These are phyloP conservation scores for Stenotaenia linearis DNA, from an alignment of 2,888 invertebrate species.

Conservation along the genomic window DNA sequence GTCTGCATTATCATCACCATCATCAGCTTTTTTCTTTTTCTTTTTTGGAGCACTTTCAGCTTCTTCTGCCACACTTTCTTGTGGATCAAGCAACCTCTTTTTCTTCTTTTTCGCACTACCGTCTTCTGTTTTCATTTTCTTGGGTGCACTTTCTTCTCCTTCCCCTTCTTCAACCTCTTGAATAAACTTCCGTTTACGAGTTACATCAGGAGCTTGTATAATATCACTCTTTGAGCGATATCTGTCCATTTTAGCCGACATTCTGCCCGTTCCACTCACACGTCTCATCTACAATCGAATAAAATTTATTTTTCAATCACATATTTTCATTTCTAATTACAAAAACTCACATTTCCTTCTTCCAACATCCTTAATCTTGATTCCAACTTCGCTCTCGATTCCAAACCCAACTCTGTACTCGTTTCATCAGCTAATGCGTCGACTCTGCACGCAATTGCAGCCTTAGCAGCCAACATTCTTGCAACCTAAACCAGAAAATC, in stretches of 20 bases:
- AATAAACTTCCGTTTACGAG: constrained; percentile 53
- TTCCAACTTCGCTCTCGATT: constrained; percentile 85
- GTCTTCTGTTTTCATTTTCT: constrained; percentile 29
- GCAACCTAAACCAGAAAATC: constrained; percentile 61
- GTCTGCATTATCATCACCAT: no score
- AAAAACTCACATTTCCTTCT: constrained; percentile 67
- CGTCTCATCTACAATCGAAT: constrained; percentile 53
- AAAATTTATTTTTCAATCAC: not conserved
- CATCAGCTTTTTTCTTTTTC: constrained; percentile 37
- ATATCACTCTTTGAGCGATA: constrained; percentile 70
- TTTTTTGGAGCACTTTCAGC: constrained; percentile 24
- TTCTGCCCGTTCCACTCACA: constrained; percentile 83
- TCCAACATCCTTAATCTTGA: constrained; percentile 63
- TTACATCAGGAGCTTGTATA: constrained; percentile 73
- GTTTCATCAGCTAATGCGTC: constrained; percentile 93
- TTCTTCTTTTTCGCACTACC: constrained; percentile 41
- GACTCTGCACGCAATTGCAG: constrained; percentile 82
- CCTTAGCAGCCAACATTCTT: constrained; percentile 94
- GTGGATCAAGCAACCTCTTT: constrained; percentile 36
- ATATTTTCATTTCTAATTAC: not conserved
- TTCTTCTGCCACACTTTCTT: constrained; percentile 33
- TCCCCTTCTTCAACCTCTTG: not conserved
- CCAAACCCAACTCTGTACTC: constrained; percentile 74
- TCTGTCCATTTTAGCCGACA: constrained; percentile 84
- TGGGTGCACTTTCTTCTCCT: not conserved